Conservation (phyloP, 2,888 invertebrate genomes). For the Drosophila aldrichi region DNA sequence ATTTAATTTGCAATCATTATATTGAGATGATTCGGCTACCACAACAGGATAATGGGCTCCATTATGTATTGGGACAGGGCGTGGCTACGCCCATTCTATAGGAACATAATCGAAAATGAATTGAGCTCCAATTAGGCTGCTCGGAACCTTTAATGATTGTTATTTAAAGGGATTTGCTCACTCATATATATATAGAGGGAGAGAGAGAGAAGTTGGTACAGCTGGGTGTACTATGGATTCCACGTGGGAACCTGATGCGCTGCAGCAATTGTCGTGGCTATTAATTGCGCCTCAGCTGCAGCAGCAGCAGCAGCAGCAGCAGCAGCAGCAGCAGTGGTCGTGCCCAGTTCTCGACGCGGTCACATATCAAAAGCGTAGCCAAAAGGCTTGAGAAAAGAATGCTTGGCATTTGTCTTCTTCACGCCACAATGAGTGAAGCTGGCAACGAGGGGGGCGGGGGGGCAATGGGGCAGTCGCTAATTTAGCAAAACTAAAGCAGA, state of each 20-base stretch:
- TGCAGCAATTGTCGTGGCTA: constrained; percentile 57
- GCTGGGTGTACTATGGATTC: constrained; percentile 29
- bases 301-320: constrained; percentile 22
- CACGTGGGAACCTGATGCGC: constrained; percentile 64
- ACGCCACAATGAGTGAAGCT: constrained; percentile 53
- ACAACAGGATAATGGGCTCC: constrained; percentile 63
- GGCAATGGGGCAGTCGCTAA: constrained; percentile 48
- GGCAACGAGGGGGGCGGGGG: not conserved
- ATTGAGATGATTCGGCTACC: constrained; percentile 47
- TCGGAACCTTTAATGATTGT: constrained; percentile 58
- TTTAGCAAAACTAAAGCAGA: constrained; percentile 73
- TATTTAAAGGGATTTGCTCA: constrained; percentile 55
- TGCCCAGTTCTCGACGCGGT: constrained; percentile 45
- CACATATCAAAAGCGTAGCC: constrained; percentile 76
- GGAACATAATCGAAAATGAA: constrained; percentile 54
- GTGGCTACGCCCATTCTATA: constrained; percentile 9
- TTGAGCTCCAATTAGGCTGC: constrained; percentile 60
- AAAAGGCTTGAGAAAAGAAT: constrained; percentile 80
- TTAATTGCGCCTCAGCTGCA: constrained; percentile 63
- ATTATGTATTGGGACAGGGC: constrained; percentile 36
- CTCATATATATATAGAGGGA: constrained; percentile 1
- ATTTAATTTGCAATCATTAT: constrained; percentile 60
- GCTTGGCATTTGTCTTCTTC: constrained; percentile 75
- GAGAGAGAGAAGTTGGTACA: not conserved
- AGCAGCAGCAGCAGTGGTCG: constrained; percentile 30